Evolutionary conservation across 1,140 invertebrate genomes (phyloP), one percentile per base, ranked within the genome.

Genomic region (Odontomachus brunneus): DNA sequence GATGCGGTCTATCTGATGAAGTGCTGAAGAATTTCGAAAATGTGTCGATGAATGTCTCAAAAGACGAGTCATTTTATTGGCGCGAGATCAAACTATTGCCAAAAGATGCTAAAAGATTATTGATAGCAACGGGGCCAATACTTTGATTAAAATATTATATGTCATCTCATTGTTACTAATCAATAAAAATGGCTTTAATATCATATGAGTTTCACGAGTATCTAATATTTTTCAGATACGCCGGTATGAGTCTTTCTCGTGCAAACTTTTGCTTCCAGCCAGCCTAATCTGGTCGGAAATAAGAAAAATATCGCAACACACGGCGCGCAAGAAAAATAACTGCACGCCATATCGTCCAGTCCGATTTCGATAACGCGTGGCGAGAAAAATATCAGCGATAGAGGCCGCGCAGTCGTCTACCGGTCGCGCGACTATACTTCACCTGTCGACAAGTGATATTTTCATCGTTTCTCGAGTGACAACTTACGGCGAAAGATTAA

Each of bases 401-500:
- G 76, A 76, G 24, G 48, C 44, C 48, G 65, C 22, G 29, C 48
- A 66, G 53, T 67, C 67, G 63, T 59, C 26, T 53, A 71, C 19
- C 53, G 29, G 44, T 17, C 55, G 22, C 12, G 17, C 38, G 75
- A 69, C 75, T 80, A 71, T 80, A 80, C 49, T 60, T 55, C 5
- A 63, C 17, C 19, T 26, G 24, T 24, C 38, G 86, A 73, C 83
- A 57, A 82, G 72, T 85, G 87, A 88, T 82, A 82, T 88, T 88
- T 88, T 88, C 87, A 88, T 88, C 76, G 83, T 63, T 57, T 60
- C 55, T 33, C 49, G 51, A 55, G 38, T 38, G 86, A 87, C 86
- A 82, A 87, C 86, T 72, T 84, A 84, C 59, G 53, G n/a, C 75
- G 19, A 12, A 48, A 84, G 83, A 88, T 87, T 87, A 87, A 87